These are phyloP conservation scores for Ochropacha duplaris DNA, from an alignment of 2,888 invertebrate genomes.

Conservation along the genomic window DNA sequence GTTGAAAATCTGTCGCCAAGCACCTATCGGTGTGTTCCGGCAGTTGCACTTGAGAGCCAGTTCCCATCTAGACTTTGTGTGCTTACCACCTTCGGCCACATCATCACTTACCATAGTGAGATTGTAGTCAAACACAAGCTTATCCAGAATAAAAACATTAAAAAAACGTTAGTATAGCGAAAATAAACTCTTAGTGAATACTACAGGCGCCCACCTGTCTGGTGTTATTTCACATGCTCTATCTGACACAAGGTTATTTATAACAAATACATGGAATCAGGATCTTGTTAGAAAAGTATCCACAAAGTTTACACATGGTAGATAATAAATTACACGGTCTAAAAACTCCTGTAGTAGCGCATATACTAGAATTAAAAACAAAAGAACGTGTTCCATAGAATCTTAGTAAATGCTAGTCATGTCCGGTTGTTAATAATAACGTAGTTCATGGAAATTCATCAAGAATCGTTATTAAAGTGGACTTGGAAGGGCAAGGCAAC, in stretches of 20 bases:
- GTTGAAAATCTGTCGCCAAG: too few species aligned
- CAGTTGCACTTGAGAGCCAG: too few species aligned
- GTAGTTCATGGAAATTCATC: background rate
- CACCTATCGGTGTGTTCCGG: too few species aligned
- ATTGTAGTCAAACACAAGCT: too few species aligned
- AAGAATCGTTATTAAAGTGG: background rate
- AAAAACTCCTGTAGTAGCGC: background rate
- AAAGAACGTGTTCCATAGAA: background rate
- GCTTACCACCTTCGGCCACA: too few species aligned
- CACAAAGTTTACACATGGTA: background rate
- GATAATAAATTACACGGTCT: background rate
- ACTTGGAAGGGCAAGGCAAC: background rate
- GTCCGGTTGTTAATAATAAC: slow-evolving; percentile 14
- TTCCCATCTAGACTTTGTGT: too few species aligned
- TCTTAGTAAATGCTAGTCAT: slow-evolving; percentile 3
- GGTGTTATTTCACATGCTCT: slow-evolving; percentile 30
- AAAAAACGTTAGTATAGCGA: slow-evolving; percentile 10
- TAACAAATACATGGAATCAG: slow-evolving; percentile 8
- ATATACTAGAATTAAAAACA: background rate
- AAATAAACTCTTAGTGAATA: slow-evolving; percentile 22
- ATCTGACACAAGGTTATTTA: slow-evolving; percentile 19
- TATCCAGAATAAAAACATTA: too few species aligned
- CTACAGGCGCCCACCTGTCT: slow-evolving; percentile 45
- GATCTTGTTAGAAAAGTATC: background rate
- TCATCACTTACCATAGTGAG: too few species aligned